Conservation (phyloP, 2,113 vertebrate genomes). For the Hippotragus niger region DNA sequence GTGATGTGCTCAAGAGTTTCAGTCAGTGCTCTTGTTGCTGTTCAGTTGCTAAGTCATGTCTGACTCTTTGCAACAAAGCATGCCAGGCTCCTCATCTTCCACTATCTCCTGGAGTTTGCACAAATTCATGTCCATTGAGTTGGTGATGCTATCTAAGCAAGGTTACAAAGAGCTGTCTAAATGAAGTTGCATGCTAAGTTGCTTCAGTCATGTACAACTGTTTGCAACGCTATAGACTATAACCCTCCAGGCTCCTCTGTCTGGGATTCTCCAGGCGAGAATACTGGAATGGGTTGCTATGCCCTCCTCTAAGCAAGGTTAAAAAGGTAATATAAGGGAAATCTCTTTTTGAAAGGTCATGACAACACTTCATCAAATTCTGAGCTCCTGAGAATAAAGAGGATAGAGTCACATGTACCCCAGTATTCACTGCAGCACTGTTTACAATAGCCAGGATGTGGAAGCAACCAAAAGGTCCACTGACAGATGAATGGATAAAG, state of each 20-base stretch:
- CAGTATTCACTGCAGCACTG: neutral
- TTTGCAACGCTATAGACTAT: neutral
- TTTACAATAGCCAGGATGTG: neutral
- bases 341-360: neutral
- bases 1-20: neutral
- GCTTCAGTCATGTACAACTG: neutral
- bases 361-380: neutral
- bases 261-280: neutral
- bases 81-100: neutral
- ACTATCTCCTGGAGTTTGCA: neutral
- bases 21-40: rapidly evolving
- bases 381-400: neutral
- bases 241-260: neutral
- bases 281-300: neutral
- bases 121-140: neutral
- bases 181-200: neutral
- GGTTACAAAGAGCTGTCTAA: neutral
- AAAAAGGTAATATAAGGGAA: neutral
- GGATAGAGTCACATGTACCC: neutral
- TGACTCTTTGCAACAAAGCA: neutral
- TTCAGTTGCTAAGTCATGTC: neutral
- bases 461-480: neutral
- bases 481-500: neutral
- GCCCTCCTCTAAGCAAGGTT: neutral
- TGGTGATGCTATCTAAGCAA: neutral